These are phyloP conservation scores for Pristionchus arcanus DNA, from an alignment of 2,888 invertebrate genomes.

Conservation along the genomic window DNA sequence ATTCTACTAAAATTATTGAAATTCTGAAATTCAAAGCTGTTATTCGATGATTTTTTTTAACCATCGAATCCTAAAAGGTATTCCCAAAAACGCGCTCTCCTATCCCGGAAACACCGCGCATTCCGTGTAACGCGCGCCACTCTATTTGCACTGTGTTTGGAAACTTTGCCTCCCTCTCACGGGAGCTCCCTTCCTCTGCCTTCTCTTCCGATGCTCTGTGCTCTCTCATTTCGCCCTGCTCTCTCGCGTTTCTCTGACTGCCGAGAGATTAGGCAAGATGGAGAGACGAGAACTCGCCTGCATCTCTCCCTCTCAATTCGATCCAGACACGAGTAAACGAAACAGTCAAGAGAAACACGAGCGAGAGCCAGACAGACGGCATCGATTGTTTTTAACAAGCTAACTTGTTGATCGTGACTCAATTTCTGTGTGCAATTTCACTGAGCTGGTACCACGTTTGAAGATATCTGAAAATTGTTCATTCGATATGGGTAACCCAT, in stretches of 20 bases:
- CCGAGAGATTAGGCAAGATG: background rate
- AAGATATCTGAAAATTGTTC: too few relatives aligned
- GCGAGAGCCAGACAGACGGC: background rate
- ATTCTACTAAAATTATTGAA: too few relatives aligned
- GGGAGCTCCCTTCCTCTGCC: background rate
- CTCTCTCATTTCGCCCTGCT: background rate
- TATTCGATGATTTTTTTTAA: too few relatives aligned
- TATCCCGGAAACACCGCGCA: background rate
- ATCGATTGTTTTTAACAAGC: background rate
- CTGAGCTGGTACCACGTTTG: too few relatives aligned
- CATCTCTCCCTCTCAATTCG: background rate
- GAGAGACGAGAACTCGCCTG: background rate
- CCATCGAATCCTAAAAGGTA: background rate
- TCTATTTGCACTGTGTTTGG: conserved; percentile 35
- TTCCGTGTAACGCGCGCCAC: background rate
- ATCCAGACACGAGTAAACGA: conserved; percentile 42
- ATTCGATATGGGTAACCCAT: too few relatives aligned
- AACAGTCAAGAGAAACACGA: background rate
- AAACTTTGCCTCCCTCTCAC: background rate
- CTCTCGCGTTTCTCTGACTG: background rate
- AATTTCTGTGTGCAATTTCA: too few relatives aligned
- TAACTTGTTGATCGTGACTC: too few relatives aligned
- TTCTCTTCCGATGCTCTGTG: background rate
- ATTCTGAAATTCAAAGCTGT: too few relatives aligned
- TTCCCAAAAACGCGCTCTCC: background rate